A percentile compares a stretch with the other conserved stretches of the same genome.
phyloP scores from a whole-genome alignment of 2,888 invertebrate species.

The Lepas anatifera region DNA sequence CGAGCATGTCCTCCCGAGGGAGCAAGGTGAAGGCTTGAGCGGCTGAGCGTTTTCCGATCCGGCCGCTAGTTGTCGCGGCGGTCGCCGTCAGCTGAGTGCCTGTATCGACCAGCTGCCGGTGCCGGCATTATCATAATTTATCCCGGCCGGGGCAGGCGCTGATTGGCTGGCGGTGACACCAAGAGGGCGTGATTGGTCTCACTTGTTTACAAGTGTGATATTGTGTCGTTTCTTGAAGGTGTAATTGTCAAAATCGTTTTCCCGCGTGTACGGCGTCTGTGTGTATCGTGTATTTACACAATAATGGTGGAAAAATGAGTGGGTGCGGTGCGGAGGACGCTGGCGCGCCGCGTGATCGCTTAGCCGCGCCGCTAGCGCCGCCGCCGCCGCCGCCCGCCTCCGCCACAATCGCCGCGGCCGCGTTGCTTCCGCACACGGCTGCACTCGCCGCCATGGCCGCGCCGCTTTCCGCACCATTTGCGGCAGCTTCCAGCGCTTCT shows the following conservation, averaged over 20 bases:
- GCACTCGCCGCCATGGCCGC: constrained; percentile 7
- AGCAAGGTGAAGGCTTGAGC: not conserved
- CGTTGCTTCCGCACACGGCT: constrained; percentile 3
- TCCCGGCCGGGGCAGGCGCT: not conserved
- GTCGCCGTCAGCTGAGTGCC: constrained; percentile 5
- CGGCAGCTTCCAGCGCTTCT: too few species aligned
- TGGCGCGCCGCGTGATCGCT: not conserved
- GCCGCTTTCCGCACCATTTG: constrained; percentile 6
- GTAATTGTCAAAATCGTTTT: constrained; percentile 12
- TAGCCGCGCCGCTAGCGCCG: not conserved
- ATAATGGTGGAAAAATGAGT: constrained; percentile 11
- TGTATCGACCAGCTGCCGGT: constrained; percentile 6
- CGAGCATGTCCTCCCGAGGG: not conserved
- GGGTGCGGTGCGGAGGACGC: not conserved
- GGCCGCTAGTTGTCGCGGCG: not conserved
- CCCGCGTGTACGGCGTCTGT: constrained; percentile 3
- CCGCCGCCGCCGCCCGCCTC: not conserved
- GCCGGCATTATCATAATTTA: constrained; percentile 9
- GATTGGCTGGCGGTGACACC: not conserved
- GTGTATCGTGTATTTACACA: constrained; percentile 9
- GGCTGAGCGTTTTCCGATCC: not conserved
- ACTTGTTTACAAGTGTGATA: constrained; percentile 12
- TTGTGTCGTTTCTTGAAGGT: constrained; percentile 7
- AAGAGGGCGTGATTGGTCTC: not conserved
- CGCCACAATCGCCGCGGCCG: not conserved